Conservation (phyloP, 2,888 invertebrate species). For the Dione vanillae region DNA sequence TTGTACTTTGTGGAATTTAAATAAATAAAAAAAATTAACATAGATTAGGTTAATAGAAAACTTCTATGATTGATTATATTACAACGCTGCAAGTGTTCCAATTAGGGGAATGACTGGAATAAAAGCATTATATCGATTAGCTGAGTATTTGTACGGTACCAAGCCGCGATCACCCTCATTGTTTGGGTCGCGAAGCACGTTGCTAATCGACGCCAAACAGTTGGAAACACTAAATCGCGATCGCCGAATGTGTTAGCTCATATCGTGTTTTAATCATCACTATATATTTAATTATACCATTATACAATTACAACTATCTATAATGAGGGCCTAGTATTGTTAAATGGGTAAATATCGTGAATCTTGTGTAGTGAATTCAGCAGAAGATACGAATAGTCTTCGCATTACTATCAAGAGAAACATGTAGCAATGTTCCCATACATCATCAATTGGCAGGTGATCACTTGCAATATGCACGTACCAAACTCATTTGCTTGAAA, state of each 20-base stretch:
- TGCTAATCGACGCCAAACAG: constrained; percentile 74
- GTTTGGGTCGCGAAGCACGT: constrained; percentile 76
- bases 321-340: constrained; percentile 29
- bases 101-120: constrained; percentile 53
- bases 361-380: constrained; percentile 12
- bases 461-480: constrained; percentile 60
- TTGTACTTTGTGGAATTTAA: neutral
- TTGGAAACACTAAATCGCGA: constrained; percentile 64
- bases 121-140: constrained; percentile 73
- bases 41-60: neutral
- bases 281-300: constrained; percentile 34
- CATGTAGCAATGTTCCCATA: constrained; percentile 80
- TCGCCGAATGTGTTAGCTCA: constrained; percentile 67
- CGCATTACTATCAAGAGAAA: constrained; percentile 44
- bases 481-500: constrained; percentile 62
- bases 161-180: constrained; percentile 80
- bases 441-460: constrained; percentile 80
- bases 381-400: constrained; percentile 24
- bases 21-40: no score
- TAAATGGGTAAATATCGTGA: constrained; percentile 32
- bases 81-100: constrained; percentile 16
- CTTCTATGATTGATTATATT: neutral
- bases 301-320: constrained; percentile 45
- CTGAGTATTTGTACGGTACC: constrained; percentile 70
- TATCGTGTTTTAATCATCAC: constrained; percentile 47